A percentile compares a stretch with the other conserved stretches of the same genome.
phyloP scores from a whole-genome alignment of 1,140 invertebrate species.

The Armadillidium nasatum region DNA sequence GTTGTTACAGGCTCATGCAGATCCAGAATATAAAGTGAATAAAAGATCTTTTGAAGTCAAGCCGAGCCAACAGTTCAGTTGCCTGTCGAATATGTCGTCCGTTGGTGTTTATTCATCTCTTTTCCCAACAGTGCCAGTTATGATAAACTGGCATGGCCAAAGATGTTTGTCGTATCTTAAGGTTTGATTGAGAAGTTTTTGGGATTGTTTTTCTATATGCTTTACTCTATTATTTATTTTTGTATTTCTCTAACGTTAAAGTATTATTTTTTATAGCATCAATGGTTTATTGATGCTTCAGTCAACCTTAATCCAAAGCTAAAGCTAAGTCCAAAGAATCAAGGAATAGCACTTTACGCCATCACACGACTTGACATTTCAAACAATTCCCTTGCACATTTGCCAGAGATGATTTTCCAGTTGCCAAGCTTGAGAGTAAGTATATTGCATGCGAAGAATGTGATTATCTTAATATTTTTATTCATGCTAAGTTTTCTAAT shows the following conservation, averaged over 20 bases:
- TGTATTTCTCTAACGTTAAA: background rate
- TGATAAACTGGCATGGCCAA: conserved; percentile 91
- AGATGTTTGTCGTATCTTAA: conserved; percentile 56
- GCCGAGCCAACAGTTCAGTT: conserved; percentile 43
- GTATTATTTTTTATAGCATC: conserved; percentile 53
- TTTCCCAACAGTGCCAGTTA: conserved; percentile 79
- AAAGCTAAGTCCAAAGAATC: conserved; percentile 63
- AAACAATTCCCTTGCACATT: conserved; percentile 72
- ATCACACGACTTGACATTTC: conserved; percentile 93
- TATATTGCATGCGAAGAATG: no score
- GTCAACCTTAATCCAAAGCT: conserved; percentile 77
- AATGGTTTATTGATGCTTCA: conserved; percentile 79
- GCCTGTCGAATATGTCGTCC: conserved; percentile 25
- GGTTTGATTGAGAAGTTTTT: conserved; percentile 14
- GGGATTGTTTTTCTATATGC: background rate
- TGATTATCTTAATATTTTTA: no score
- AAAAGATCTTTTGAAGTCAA: conserved; percentile 41
- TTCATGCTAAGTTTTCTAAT: no score
- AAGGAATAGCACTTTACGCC: conserved; percentile 71
- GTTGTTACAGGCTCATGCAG: conserved; percentile 45
- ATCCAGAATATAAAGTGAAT: conserved; percentile 48
- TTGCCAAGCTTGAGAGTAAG: conserved; percentile 59
- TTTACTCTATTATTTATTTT: background rate
- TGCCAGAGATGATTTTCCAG: conserved; percentile 79
- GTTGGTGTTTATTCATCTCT: conserved; percentile 55